These are phyloP conservation scores for Ornithoptera priamus DNA, from an alignment of 2,888 invertebrate species.

Conservation along the genomic window DNA sequence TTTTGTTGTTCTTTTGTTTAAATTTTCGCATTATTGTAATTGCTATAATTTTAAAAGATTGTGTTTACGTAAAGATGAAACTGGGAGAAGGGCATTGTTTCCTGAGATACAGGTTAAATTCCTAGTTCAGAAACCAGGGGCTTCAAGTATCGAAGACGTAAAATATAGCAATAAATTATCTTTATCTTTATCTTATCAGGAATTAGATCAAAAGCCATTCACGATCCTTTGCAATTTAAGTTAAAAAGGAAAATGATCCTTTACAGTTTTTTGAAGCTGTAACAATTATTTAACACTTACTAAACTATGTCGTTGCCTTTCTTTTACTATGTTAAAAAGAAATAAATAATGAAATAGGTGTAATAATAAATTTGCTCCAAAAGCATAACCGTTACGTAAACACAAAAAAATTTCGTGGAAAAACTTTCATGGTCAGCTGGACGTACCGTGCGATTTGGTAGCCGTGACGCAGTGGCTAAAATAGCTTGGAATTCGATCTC, in stretches of 20 bases:
- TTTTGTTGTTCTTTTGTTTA: too few relatives aligned
- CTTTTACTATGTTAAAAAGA: not conserved
- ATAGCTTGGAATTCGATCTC: constrained; percentile 66
- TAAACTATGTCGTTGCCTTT: not conserved
- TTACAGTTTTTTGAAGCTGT: not conserved
- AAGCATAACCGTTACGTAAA: not conserved
- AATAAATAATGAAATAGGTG: not conserved
- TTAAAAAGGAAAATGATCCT: not conserved
- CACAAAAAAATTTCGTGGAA: constrained; percentile 5
- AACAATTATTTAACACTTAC: not conserved
- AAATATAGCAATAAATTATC: too few relatives aligned
- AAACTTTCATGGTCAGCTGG: constrained; percentile 20
- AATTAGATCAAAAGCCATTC: not conserved
- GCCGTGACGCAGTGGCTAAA: constrained; percentile 60
- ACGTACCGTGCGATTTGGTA: constrained; percentile 37
- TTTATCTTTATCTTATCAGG: not conserved
- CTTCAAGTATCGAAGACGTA: too few relatives aligned
- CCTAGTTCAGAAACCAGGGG: too few relatives aligned
- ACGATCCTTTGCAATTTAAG: not conserved
- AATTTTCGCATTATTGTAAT: too few relatives aligned
- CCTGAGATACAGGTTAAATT: too few relatives aligned
- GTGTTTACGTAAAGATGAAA: too few relatives aligned
- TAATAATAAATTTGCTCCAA: not conserved
- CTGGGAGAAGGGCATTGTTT: too few relatives aligned
- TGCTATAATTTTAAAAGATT: too few relatives aligned